phyloP scores from a whole-genome alignment of 2,113 vertebrate species.

The Piliocolobus tephrosceles region DNA sequence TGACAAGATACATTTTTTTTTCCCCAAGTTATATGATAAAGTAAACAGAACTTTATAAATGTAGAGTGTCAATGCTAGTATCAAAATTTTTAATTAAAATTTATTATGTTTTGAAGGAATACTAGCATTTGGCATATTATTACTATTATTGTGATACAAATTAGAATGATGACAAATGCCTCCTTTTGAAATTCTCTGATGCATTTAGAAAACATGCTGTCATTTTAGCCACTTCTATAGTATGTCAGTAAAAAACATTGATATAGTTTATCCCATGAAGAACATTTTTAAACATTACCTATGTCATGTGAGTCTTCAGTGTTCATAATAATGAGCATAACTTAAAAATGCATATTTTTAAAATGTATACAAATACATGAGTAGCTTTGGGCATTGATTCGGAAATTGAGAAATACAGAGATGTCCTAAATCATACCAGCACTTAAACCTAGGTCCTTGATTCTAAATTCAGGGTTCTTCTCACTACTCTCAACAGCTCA shows the following conservation, averaged over 20 bases:
- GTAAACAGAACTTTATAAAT: not conserved
- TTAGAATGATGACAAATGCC: not conserved
- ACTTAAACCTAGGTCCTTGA: not conserved
- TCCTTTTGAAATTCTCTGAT: not conserved
- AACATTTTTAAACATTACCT: not conserved
- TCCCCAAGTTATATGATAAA: not conserved
- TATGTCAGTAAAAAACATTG: not conserved
- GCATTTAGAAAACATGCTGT: not conserved
- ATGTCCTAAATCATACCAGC: not conserved
- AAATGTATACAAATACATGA: not conserved
- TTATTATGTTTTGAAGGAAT: not conserved
- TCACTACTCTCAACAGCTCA: not conserved
- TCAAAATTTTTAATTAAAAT: not conserved
- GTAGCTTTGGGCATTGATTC: not conserved
- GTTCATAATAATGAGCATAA: not conserved
- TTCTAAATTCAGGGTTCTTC: slow-evolving; percentile 9
- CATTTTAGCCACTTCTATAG: not conserved
- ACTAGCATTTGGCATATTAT: not conserved
- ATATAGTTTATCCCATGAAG: not conserved
- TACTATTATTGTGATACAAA: slow-evolving; percentile 25
- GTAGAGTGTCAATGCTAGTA: not conserved
- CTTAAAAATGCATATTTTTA: not conserved
- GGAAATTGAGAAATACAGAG: not conserved
- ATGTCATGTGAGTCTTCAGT: not conserved
- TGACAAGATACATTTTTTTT: not conserved